Evolutionary conservation across 2,113 vertebrate species (phyloP).

Genomic region (Tachuris rubrigastra): DNA sequence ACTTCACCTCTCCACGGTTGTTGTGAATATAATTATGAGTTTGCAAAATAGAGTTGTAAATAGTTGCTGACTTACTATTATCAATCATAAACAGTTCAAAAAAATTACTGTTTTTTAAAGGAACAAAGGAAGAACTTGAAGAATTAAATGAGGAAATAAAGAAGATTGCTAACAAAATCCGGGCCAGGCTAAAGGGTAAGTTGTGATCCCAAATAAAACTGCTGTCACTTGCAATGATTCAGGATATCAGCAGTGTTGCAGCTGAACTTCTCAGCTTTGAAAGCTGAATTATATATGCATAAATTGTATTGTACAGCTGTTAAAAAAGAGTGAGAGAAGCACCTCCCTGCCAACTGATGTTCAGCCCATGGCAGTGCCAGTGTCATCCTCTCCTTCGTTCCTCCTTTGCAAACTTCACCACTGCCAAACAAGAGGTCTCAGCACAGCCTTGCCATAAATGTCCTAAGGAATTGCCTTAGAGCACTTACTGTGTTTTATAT

Average conservation of each 20-base stretch:
- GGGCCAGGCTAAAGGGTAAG: slow-evolving; percentile 86
- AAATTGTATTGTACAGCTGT: not conserved
- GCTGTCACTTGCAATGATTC: not conserved
- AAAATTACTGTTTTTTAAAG: slow-evolving; percentile 67
- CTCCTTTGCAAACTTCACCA: not conserved
- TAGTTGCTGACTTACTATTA: not conserved
- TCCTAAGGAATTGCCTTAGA: not conserved
- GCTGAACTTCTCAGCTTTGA: not conserved
- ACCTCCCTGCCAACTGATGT: not conserved
- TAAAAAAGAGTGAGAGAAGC: not conserved
- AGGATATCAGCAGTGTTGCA: not conserved
- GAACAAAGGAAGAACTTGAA: slow-evolving; percentile 89
- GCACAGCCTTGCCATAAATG: not conserved
- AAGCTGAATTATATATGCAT: not conserved
- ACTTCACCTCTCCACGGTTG: not conserved
- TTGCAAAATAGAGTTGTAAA: not conserved
- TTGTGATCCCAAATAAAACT: not conserved
- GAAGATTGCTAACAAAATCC: slow-evolving; percentile 86
- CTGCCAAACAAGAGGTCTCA: not conserved
- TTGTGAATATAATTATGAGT: not conserved
- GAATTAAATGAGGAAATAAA: slow-evolving; percentile 90
- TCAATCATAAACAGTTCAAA: not conserved
- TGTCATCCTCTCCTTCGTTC: not conserved
- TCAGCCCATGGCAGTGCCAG: not conserved
- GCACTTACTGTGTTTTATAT: not conserved